Conservation (phyloP, 2,888 invertebrate species). For the Acleris emargana region DNA sequence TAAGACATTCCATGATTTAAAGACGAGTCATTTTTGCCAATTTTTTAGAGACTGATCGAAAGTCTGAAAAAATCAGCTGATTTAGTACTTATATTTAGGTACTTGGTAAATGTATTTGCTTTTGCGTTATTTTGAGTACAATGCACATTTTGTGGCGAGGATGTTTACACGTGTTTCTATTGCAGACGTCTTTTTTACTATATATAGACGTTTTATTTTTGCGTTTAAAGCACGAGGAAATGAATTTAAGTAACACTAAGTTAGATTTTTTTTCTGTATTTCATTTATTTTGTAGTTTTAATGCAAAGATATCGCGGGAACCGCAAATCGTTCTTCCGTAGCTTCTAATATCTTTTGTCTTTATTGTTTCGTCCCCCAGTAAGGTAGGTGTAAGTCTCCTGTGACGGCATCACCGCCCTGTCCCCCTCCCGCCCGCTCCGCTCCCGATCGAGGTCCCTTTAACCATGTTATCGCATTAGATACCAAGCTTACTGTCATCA, state of each 20-base stretch:
- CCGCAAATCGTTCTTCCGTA: background rate
- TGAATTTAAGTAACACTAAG: slow-evolving; percentile 42
- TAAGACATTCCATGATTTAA: slow-evolving; percentile 75
- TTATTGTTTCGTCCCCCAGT: slow-evolving; percentile 2
- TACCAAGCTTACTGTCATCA: slow-evolving; percentile 64
- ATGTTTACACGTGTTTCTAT: slow-evolving; percentile 29
- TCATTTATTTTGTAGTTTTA: slow-evolving; percentile 9
- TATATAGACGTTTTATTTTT: slow-evolving; percentile 52
- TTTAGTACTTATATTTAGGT: slow-evolving; percentile 53
- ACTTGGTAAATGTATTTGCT: slow-evolving; percentile 33
- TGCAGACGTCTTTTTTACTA: slow-evolving; percentile 55
- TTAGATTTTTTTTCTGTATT: slow-evolving; percentile 2
- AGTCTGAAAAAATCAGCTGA: slow-evolving; percentile 59
- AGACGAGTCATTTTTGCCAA: slow-evolving; percentile 67
- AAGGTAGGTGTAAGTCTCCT: slow-evolving; percentile 2
- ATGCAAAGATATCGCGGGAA: background rate
- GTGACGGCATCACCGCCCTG: slow-evolving; percentile 20
- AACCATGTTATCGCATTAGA: slow-evolving; percentile 53
- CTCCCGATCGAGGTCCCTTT: slow-evolving; percentile 49
- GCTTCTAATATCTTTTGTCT: slow-evolving; percentile 3
- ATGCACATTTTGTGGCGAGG: slow-evolving; percentile 66
- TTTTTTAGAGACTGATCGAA: slow-evolving; percentile 65
- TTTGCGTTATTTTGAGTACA: slow-evolving; percentile 63
- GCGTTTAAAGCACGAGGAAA: slow-evolving; percentile 52
- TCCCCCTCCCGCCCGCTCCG: background rate